Evolutionary conservation across 2,888 invertebrate species (phyloP), one percentile per base, ranked within the genome.

Genomic region (Zaprionus bogoriensis): DNA sequence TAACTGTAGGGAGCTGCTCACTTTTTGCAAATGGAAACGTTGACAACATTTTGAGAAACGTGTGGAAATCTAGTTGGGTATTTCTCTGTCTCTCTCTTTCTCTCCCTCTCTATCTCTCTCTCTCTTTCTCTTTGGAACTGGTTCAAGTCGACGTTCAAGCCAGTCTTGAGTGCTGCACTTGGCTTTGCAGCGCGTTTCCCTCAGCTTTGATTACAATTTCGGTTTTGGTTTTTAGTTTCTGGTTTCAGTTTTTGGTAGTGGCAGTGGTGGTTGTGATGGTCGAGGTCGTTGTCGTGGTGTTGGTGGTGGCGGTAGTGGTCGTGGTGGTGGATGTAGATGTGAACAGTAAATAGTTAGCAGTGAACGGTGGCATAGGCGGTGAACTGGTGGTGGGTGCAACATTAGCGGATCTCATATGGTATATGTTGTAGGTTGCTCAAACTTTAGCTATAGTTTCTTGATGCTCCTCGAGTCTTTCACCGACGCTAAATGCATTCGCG

Each of bases 11-110:
- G 41, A 63, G 62, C 59, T 64, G 84, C 80, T 80, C 80, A 80
- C 80, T 64, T 80, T 81, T 75, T 68, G 66, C 59, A 51, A 77
- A 62, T 77, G 32, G 46, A 44, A 72, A 64, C 63, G 72, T 53
- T 65, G 79, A 67, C 60, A 72, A 80, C 80, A 80, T 80, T 80
- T 74, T 80, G 81, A 67, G 48, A 60, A 62, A 39, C 45, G 47
- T 69, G 23, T 14, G 36, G 28, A 53, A 44, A 54, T 50, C 30
- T 17, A 52, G 58, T 59, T 41, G 17, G 36, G n/a, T n/a, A n/a
- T 38, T 39, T 58, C 46, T 58, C 50, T 67, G 47, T 45, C 39
- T 42, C 63, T 58, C 50, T 55, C 69, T 38, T 42, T 57, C n/a
- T 38, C 42, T 58, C 46, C 54, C 50, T 67, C 51, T 45, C 39